Percentiles rank a stretch among this genome's conserved stretches.
These are phyloP conservation scores for Rhamnusium bicolor DNA, from an alignment of 2,888 invertebrate species.

Conservation along the genomic window DNA sequence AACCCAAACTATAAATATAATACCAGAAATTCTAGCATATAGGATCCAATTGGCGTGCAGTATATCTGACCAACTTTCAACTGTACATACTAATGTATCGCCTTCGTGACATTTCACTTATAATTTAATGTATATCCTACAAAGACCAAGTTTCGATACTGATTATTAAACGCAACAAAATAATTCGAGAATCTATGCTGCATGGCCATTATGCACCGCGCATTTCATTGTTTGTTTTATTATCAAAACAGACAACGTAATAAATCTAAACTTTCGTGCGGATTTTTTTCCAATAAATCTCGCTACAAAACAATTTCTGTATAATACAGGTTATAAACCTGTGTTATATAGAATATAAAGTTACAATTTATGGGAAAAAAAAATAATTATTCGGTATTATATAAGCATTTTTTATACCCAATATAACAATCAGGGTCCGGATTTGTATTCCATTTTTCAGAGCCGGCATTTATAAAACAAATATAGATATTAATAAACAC, in stretches of 20 bases:
- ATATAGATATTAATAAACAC: too few species aligned
- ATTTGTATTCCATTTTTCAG: too few species aligned
- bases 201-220: background rate
- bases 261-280: background rate
- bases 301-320: too few species aligned
- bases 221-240: background rate
- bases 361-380: too few species aligned
- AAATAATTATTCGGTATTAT: too few species aligned
- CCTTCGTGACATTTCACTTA: background rate
- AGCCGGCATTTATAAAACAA: too few species aligned
- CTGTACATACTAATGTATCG: background rate
- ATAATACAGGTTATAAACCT: too few species aligned
- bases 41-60: background rate
- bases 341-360: too few species aligned
- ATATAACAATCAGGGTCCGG: too few species aligned
- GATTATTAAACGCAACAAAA: background rate
- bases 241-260: background rate
- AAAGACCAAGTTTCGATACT: background rate
- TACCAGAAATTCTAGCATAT: background rate
- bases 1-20: background rate
- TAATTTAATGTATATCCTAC: background rate
- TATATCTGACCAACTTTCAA: background rate
- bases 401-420: too few species aligned
- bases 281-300: too few species aligned
- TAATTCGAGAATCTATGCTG: background rate